Evolutionary conservation across 2,797 vertebrate genomes (phyloP).

Genomic region (Buceros bicornis): DNA sequence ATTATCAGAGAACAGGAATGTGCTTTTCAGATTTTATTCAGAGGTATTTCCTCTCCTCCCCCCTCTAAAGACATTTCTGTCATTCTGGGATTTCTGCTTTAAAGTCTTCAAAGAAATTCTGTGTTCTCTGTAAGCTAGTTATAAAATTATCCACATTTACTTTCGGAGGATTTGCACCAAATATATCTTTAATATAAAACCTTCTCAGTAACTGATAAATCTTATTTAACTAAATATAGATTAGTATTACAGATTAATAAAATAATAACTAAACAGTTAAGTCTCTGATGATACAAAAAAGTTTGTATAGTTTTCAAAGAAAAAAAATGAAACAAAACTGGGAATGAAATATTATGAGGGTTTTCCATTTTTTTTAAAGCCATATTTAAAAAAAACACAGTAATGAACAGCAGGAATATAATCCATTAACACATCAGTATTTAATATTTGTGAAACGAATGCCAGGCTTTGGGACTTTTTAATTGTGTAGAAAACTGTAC

Average conservation of each 20-base stretch:
- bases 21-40: slow-evolving; percentile 10
- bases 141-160: slow-evolving; percentile 5
- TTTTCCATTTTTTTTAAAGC: not conserved
- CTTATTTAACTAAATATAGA: not conserved
- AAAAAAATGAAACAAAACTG: not conserved
- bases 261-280: not conserved
- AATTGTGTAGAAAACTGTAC: not conserved
- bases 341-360: not conserved
- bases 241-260: not conserved
- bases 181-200: not conserved
- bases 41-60: not conserved
- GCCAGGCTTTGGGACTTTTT: not conserved
- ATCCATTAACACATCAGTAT: not conserved
- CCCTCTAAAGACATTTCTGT: not conserved
- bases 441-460: not conserved
- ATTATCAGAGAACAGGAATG: slow-evolving; percentile 25
- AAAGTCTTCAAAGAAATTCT: slow-evolving; percentile 57
- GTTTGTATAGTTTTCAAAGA: not conserved
- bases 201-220: not conserved
- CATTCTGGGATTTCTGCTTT: slow-evolving; percentile 54
- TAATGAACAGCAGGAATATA: not conserved
- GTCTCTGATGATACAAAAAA: not conserved
- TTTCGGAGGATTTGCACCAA: not conserved
- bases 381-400: fast-evolving
- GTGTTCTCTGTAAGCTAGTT: not conserved